Evolutionary conservation across 2,797 vertebrate genomes (phyloP).

Genomic region (Lagodon rhomboides): DNA sequence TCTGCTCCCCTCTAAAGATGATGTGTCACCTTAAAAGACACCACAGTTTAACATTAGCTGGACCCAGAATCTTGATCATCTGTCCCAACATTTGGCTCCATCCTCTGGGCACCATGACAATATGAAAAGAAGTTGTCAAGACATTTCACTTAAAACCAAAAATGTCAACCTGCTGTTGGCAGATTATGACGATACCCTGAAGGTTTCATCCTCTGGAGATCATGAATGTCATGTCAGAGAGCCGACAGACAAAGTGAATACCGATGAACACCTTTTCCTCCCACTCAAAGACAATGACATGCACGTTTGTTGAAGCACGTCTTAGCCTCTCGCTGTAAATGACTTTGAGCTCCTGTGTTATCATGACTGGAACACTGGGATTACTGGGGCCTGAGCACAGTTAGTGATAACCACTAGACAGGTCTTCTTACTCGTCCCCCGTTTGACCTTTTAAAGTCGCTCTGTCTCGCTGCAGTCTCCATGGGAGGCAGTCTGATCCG

Average conservation of each 20-base stretch:
- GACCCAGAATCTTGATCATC: no score
- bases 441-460: constrained; percentile 40
- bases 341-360: constrained; percentile 9
- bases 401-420: constrained; percentile 35
- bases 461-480: constrained; percentile 30
- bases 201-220: background rate
- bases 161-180: background rate
- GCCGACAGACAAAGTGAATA: no score
- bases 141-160: no score
- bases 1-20: no score
- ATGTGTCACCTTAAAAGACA: no score
- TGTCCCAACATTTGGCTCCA: no score
- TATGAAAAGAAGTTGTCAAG: no score
- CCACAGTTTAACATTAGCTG: no score
- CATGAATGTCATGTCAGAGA: background rate
- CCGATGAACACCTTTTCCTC: constrained; percentile 1
- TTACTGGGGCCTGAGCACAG: background rate
- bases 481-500: background rate
- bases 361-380: constrained; percentile 15
- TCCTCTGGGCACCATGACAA: no score
- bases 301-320: constrained; percentile 14
- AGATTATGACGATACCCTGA: no score
- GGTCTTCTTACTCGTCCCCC: constrained; percentile 1
- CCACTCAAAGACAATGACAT: background rate
- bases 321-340: constrained; percentile 2